Conservation (phyloP, 23 tunicate species). For the Corella eumyota region DNA sequence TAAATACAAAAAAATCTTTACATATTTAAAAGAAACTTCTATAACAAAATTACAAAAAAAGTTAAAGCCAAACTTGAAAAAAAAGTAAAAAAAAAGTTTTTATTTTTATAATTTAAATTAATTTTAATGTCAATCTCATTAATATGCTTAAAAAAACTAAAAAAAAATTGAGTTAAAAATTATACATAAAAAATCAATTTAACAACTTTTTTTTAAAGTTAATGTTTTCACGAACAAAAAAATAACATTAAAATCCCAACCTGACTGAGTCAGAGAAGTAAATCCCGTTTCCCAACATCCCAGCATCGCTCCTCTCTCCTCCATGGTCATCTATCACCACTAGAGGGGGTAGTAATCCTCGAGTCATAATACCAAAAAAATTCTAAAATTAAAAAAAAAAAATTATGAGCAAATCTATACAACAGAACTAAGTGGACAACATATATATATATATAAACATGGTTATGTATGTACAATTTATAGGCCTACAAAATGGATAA, state of each 20-base stretch:
- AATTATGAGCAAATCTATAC: not conserved
- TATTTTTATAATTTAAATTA: not conserved
- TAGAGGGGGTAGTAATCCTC: slow-evolving; percentile 66
- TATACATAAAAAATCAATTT: too few relatives aligned
- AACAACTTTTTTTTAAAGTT: too few relatives aligned
- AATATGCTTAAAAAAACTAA: too few relatives aligned
- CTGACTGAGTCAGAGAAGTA: slow-evolving; percentile 54
- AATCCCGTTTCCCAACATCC: slow-evolving; percentile 55
- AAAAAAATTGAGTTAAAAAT: too few relatives aligned
- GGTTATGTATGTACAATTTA: too few relatives aligned
- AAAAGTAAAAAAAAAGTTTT: not conserved
- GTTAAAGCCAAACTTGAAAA: too few relatives aligned
- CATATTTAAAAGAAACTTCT: too few relatives aligned
- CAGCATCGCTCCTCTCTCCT: slow-evolving; percentile 50
- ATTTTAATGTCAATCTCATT: too few relatives aligned
- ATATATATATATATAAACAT: too few relatives aligned
- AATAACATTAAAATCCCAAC: slow-evolving; percentile 3
- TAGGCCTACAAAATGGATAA: too few relatives aligned
- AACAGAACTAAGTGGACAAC: not conserved
- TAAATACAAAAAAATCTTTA: too few relatives aligned
- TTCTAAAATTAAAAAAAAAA: slow-evolving; percentile 19
- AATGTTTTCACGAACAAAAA: not conserved
- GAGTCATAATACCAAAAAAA: slow-evolving; percentile 55
- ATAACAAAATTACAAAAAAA: too few relatives aligned
- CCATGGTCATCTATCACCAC: slow-evolving; percentile 54